Conservation (phyloP, 2,113 vertebrate genomes). For the Pyrgilauda ruficollis region DNA sequence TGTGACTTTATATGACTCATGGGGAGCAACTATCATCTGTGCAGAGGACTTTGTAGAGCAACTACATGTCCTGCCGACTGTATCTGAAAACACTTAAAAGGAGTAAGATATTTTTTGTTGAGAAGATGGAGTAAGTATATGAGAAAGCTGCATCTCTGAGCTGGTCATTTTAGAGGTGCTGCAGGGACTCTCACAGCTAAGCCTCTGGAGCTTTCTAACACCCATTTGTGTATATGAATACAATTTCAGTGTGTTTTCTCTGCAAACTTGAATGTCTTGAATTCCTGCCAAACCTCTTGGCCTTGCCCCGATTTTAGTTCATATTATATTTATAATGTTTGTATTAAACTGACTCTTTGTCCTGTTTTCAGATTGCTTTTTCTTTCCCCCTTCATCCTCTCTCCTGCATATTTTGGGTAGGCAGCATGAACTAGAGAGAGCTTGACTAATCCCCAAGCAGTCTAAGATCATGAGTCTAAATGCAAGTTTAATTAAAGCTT, state of each 20-base stretch:
- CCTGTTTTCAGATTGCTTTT: conserved; percentile 68
- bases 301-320: conserved; percentile 67
- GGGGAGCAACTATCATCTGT: background rate
- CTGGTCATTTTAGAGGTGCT: background rate
- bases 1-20: background rate
- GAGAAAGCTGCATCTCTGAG: background rate
- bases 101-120: background rate
- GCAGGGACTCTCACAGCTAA: background rate
- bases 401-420: conserved; percentile 63
- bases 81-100: background rate
- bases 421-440: conserved; percentile 49
- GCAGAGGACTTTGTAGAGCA: background rate
- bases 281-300: conserved; percentile 68
- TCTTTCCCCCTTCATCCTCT: conserved; percentile 57
- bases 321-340: conserved; percentile 79
- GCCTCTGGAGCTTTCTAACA: background rate
- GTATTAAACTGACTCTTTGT: conserved; percentile 73
- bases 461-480: conserved; percentile 66
- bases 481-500: conserved; percentile 75
- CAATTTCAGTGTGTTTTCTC: conserved; percentile 56
- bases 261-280: conserved; percentile 61
- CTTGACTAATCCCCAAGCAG: conserved; percentile 67
- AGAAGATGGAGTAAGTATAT: background rate
- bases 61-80: background rate
- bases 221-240: conserved; percentile 10